These are phyloP conservation scores for Oncorhynchus clarkii DNA, from an alignment of 2,113 vertebrate genomes.

Conservation along the genomic window DNA sequence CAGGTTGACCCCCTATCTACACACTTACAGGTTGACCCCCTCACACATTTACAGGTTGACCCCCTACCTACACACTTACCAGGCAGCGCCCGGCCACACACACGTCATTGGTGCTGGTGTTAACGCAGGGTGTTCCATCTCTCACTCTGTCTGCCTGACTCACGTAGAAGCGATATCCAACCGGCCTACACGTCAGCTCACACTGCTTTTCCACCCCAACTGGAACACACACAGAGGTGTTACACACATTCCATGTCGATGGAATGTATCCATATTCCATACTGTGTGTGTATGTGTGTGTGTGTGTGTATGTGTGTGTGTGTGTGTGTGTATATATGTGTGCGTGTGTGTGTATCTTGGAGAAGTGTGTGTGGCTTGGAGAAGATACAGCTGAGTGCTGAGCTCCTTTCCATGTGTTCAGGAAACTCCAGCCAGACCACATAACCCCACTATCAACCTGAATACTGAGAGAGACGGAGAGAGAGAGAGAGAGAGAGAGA, in stretches of 20 bases:
- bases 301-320: not conserved
- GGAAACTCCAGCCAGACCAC: slow-evolving; percentile 47
- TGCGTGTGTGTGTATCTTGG: not conserved
- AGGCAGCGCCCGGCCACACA: slow-evolving; percentile 84
- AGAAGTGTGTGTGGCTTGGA: no score
- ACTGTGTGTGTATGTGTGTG: not conserved
- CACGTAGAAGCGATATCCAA: slow-evolving; percentile 87
- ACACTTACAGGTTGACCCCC: not conserved
- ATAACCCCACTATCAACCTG: slow-evolving; percentile 20
- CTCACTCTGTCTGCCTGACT: slow-evolving; percentile 82
- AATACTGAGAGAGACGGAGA: not conserved
- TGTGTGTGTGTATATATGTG: no score
- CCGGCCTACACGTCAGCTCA: slow-evolving; percentile 85
- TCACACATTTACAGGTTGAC: not conserved
- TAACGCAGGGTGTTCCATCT: slow-evolving; percentile 84
- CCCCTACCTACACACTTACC: slow-evolving; percentile 70
- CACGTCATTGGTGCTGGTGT: slow-evolving; percentile 66
- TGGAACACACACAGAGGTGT: slow-evolving; percentile 43
- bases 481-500: no score
- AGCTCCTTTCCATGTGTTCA: slow-evolving; percentile 57
- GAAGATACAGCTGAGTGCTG: slow-evolving; percentile 30
- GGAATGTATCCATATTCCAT: no score
- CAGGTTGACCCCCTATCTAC: not conserved
- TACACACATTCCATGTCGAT: slow-evolving; percentile 5
- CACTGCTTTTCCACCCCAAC: slow-evolving; percentile 84